A percentile compares a stretch with the other conserved stretches of the same genome.
These are phyloP conservation scores for Mechanitis mazaeus DNA, from an alignment of 2,888 invertebrate genomes.

Conservation along the genomic window DNA sequence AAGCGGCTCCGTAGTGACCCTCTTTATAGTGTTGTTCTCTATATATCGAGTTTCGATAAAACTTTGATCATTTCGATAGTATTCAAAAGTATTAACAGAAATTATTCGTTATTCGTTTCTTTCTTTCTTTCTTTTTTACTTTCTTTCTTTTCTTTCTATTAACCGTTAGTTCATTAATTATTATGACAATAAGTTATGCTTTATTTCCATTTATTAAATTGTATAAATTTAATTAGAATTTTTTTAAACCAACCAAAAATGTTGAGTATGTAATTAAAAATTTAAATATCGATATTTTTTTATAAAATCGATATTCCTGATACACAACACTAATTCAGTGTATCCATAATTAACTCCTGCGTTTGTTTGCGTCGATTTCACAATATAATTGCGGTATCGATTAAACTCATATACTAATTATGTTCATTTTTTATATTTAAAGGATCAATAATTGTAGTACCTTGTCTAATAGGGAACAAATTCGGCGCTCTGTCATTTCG, in stretches of 20 bases:
- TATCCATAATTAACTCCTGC: conserved; percentile 54
- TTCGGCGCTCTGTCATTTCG: conserved; percentile 42
- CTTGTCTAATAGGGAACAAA: conserved; percentile 43
- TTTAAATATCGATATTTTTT: conserved; percentile 20
- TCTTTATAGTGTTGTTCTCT: conserved; percentile 42
- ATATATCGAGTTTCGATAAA: conserved; percentile 41
- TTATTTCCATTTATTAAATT: too few species aligned
- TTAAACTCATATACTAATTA: conserved; percentile 69
- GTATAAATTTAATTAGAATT: too few species aligned
- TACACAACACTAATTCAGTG: conserved; percentile 37
- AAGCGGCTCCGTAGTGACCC: conserved; percentile 69
- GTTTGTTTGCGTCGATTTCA: conserved; percentile 65
- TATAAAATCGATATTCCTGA: background rate
- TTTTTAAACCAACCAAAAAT: too few species aligned
- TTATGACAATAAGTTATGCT: too few species aligned
- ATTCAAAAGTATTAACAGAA: too few species aligned
- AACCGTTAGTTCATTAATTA: too few species aligned
- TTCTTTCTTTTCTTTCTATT: too few species aligned
- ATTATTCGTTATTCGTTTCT: background rate
- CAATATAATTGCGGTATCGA: conserved; percentile 60
- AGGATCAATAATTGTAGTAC: conserved; percentile 50
- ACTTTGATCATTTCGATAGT: conserved; percentile 7
- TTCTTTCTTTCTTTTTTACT: too few species aligned
- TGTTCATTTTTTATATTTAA: conserved; percentile 46
- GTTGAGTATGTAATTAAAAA: background rate